Conservation (phyloP, 2,888 invertebrate genomes). For the Morpho deidamia region DNA sequence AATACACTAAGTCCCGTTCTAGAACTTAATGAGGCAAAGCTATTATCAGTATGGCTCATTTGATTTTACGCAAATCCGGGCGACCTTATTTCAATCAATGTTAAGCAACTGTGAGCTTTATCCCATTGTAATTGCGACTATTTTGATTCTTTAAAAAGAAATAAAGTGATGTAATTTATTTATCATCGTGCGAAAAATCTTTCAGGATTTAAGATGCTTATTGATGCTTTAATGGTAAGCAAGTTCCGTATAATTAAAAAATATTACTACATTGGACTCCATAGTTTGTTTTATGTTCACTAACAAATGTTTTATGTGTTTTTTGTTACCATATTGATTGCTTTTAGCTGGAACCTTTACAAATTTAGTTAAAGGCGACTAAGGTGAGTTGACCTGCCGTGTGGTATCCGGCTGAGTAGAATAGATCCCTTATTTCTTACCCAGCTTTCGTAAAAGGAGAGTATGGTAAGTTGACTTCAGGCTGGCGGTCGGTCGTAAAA, state of each 20-base stretch:
- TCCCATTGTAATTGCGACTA: background rate
- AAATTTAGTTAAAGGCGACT: too few species aligned
- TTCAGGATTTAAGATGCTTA: slow-evolving; percentile 3
- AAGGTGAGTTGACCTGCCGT: too few species aligned
- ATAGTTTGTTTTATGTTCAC: too few species aligned
- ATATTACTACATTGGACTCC: too few species aligned
- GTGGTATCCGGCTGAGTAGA: too few species aligned
- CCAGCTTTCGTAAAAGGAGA: too few species aligned
- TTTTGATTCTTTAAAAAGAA: background rate
- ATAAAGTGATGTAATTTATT: background rate
- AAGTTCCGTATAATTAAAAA: slow-evolving; percentile 10
- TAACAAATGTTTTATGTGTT: too few species aligned
- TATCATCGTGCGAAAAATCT: background rate
- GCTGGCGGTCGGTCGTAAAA: too few species aligned
- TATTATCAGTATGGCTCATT: slow-evolving; percentile 60
- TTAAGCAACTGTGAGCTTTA: slow-evolving; percentile 49
- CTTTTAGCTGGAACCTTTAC: too few species aligned
- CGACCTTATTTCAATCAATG: slow-evolving; percentile 35
- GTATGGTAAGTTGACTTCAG: too few species aligned
- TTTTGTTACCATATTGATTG: too few species aligned
- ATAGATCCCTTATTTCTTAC: too few species aligned
- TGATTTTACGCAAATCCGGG: slow-evolving; percentile 55
- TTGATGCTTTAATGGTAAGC: slow-evolving; percentile 15
- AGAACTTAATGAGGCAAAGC: slow-evolving; percentile 51
- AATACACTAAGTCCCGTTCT: slow-evolving; percentile 30